Conservation (phyloP, 1,140 invertebrate species). For the Chionoecetes opilio region DNA sequence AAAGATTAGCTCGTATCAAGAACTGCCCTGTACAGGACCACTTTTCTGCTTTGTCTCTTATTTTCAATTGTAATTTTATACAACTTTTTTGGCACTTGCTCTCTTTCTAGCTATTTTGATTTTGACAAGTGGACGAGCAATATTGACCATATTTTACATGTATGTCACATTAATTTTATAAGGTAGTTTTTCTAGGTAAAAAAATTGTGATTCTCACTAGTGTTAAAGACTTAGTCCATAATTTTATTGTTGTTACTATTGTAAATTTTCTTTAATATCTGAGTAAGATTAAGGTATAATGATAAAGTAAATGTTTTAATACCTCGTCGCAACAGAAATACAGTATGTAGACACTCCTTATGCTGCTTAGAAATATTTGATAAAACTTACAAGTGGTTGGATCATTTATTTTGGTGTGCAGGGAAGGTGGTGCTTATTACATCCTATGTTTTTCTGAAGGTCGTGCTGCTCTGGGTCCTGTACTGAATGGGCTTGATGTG, state of each 20-base stretch:
- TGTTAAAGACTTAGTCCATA: constrained; percentile 81
- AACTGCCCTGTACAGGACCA: constrained; percentile 79
- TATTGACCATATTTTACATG: constrained; percentile 77
- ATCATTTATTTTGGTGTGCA: constrained; percentile 48
- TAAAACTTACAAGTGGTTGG: constrained; percentile 13
- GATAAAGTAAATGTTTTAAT: constrained; percentile 78
- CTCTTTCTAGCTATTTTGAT: constrained; percentile 68
- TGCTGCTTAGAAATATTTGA: background rate
- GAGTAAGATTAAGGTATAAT: constrained; percentile 80
- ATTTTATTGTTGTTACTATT: constrained; percentile 81
- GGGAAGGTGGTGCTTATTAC: constrained; percentile 27
- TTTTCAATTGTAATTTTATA: constrained; percentile 64
- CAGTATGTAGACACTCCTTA: constrained; percentile 52
- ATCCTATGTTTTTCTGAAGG: constrained; percentile 69
- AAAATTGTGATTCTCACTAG: constrained; percentile 81
- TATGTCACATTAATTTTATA: constrained; percentile 78
- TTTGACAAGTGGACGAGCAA: constrained; percentile 73
- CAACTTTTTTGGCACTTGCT: constrained; percentile 64
- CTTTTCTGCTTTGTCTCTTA: constrained; percentile 51
- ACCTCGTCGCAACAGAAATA: constrained; percentile 75
- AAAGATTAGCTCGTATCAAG: constrained; percentile 80
- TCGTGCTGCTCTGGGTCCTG: constrained; percentile 78
- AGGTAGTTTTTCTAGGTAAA: constrained; percentile 80
- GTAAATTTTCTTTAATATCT: constrained; percentile 81
- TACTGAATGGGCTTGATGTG: constrained; percentile 78